Percentiles rank a stretch among this genome's conserved stretches.
These are phyloP conservation scores for Thalpophila matura DNA, from an alignment of 2,888 invertebrate genomes.

Conservation along the genomic window DNA sequence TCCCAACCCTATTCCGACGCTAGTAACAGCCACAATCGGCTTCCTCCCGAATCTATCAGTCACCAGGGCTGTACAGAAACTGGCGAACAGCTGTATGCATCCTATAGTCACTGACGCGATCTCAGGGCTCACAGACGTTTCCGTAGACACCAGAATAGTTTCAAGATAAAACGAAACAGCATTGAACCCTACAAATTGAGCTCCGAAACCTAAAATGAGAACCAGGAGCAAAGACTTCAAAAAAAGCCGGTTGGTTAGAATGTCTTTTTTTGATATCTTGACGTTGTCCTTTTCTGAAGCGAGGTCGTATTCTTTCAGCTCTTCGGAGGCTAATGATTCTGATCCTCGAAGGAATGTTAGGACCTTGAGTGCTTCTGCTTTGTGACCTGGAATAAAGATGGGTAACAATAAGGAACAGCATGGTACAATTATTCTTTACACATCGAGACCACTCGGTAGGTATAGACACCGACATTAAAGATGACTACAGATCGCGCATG, in stretches of 20 bases:
- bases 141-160: constrained; percentile 75
- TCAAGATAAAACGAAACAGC: constrained; percentile 78
- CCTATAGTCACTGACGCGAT: constrained; percentile 77
- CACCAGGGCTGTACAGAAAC: constrained; percentile 63
- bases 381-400: constrained; percentile 68
- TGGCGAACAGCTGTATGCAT: constrained; percentile 73
- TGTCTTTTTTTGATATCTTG: constrained; percentile 51
- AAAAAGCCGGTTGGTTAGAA: constrained; percentile 49
- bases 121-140: constrained; percentile 75
- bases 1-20: constrained; percentile 69
- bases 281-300: constrained; percentile 25
- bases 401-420: no score
- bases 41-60: constrained; percentile 57
- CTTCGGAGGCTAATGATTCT: constrained; percentile 70
- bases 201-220: constrained; percentile 29
- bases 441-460: no score
- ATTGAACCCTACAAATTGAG: constrained; percentile 74
- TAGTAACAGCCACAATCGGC: constrained; percentile 64
- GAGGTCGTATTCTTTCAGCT: constrained; percentile 74
- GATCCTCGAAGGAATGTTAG: constrained; percentile 75
- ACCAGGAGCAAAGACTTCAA: constrained; percentile 45
- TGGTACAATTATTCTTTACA: no score
- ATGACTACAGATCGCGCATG: no score
- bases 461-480: no score
- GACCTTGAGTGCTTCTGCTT: constrained; percentile 71